Evolutionary conservation across 64 coral and sea anemone species (phyloP).

Genomic region (Astreopora myriophthalma): DNA sequence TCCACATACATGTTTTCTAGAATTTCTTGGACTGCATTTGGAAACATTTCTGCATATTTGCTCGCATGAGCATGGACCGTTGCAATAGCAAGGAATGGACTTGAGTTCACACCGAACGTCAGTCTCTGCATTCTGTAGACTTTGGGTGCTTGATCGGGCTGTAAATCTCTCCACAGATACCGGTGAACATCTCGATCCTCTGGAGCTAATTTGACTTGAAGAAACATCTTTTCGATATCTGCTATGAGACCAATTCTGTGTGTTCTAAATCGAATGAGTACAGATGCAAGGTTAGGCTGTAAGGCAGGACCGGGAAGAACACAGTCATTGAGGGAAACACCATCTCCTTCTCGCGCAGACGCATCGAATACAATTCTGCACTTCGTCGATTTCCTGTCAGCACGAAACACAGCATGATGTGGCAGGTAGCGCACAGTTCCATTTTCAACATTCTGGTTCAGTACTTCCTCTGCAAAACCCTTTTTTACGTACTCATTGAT

Average conservation of each 20-base stretch:
- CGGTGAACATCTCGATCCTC: slow-evolving; percentile 46
- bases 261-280: slow-evolving; percentile 29
- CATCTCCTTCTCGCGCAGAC: neutral
- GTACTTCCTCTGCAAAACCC: neutral
- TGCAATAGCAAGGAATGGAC: neutral
- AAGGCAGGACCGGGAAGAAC: slow-evolving; percentile 44
- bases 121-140: neutral
- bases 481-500: neutral
- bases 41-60: neutral
- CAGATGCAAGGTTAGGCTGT: slow-evolving; percentile 44
- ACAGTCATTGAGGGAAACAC: slow-evolving; percentile 30
- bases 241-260: slow-evolving; percentile 46
- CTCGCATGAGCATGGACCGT: neutral
- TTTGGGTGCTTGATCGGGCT: neutral
- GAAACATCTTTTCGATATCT: slow-evolving; percentile 50
- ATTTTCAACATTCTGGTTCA: neutral
- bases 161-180: slow-evolving; percentile 45
- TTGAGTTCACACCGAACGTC: neutral
- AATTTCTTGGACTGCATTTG: neutral
- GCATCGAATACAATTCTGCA: neutral
- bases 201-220: slow-evolving; percentile 32
- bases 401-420: slow-evolving; percentile 43
- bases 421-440: neutral
- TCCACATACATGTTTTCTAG: slow-evolving; percentile 14
- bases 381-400: neutral